phyloP scores from a whole-genome alignment of 1,140 invertebrate species.

The Drosophila pallidifrons region DNA sequence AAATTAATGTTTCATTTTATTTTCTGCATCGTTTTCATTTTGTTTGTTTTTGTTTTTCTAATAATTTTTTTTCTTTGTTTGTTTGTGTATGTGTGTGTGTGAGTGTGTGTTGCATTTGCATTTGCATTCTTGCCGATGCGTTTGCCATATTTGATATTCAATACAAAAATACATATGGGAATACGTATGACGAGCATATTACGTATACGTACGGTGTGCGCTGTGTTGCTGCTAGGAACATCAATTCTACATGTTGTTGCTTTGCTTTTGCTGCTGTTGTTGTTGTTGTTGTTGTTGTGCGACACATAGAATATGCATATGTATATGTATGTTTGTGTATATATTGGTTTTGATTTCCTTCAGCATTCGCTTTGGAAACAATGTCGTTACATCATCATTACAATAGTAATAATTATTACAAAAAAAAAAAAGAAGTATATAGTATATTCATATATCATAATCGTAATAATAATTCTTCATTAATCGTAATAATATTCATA shows the following conservation, averaged over 20 bases:
- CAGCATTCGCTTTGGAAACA: conserved; percentile 19
- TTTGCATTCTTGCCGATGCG: conserved; percentile 5
- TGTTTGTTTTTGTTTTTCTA: conserved; percentile 25
- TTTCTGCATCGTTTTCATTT: conserved; percentile 40
- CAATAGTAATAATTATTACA: conserved; percentile 45
- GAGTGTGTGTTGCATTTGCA: not conserved
- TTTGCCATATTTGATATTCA: conserved; percentile 37
- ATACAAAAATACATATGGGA: conserved; percentile 52
- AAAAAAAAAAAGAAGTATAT: conserved; percentile 33
- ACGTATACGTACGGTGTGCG: conserved; percentile 34
- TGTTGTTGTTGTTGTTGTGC: conserved; percentile 23
- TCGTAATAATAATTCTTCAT: conserved; percentile 13
- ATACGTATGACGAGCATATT: conserved; percentile 32
- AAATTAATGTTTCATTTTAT: conserved; percentile 72
- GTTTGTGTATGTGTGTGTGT: not conserved
- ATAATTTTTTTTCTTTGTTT: conserved; percentile 23
- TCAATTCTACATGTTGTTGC: conserved; percentile 51
- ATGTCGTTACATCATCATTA: conserved; percentile 38
- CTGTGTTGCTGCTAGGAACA: conserved; percentile 67
- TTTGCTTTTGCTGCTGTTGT: conserved; percentile 20
- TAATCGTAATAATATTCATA: conserved; percentile 41
- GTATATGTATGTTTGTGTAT: not conserved
- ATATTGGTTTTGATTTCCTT: not conserved
- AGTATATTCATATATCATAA: conserved; percentile 20
- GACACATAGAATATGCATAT: conserved; percentile 23